Conservation (phyloP, 2,113 vertebrate genomes). For the Phrynosoma platyrhinos region DNA sequence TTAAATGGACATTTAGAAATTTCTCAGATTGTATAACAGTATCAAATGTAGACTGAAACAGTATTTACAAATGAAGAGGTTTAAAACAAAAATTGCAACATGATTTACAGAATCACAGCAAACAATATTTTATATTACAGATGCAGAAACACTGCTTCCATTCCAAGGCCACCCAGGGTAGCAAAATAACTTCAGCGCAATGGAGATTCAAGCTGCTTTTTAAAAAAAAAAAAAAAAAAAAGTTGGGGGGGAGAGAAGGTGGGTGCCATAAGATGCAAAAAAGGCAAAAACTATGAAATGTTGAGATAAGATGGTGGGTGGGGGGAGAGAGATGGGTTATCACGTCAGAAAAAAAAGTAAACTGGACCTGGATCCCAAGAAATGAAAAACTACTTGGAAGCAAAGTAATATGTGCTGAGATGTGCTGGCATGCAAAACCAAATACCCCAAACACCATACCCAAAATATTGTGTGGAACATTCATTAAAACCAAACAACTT, state of each 20-base stretch:
- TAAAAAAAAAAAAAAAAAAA: too few species aligned
- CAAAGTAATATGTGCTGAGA: neutral
- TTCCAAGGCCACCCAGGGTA: neutral
- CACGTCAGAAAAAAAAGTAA: slow-evolving; percentile 42
- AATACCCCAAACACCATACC: neutral
- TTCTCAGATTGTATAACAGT: neutral
- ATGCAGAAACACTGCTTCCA: neutral
- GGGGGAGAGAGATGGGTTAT: neutral
- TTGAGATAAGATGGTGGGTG: too few species aligned
- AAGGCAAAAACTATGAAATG: neutral
- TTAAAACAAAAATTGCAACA: slow-evolving; percentile 30
- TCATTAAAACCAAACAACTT: slow-evolving; percentile 72
- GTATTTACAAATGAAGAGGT: slow-evolving; percentile 9
- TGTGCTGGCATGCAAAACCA: neutral
- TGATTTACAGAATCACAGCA: neutral
- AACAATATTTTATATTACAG: slow-evolving; percentile 9
- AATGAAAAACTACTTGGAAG: slow-evolving; percentile 36
- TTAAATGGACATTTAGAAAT: neutral
- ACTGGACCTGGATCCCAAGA: neutral
- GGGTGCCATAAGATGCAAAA: neutral
- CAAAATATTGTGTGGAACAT: slow-evolving; percentile 7
- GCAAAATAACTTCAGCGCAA: slow-evolving; percentile 9
- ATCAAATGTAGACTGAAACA: slow-evolving; percentile 15
- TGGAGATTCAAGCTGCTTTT: slow-evolving; percentile 3
- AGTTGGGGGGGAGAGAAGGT: too few species aligned